Percentiles rank a stretch among this genome's conserved stretches.
phyloP scores from a whole-genome alignment of 2,113 vertebrate genomes.

The Cricetomys ansorgei region DNA sequence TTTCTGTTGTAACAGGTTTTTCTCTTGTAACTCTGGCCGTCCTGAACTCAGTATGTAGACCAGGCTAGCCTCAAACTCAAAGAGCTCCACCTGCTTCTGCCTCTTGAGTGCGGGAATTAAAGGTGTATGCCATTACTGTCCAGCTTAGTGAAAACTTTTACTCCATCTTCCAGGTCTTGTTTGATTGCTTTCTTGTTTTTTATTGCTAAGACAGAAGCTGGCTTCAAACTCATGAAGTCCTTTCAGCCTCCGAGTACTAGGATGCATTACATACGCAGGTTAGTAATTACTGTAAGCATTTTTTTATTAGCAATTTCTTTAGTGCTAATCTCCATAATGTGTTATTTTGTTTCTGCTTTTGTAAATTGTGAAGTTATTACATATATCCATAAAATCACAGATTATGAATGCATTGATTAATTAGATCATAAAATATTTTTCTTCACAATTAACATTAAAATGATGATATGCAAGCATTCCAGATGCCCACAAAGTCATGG shows the following conservation, averaged over 20 bases:
- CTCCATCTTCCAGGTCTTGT: neutral
- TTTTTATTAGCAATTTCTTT: neutral
- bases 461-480: neutral
- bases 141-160: neutral
- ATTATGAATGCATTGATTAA: neutral
- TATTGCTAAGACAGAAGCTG: neutral
- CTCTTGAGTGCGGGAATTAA: too few species aligned
- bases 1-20: too few species aligned
- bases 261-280: neutral
- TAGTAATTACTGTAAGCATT: neutral
- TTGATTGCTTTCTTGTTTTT: neutral
- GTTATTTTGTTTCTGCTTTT: neutral
- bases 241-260: neutral
- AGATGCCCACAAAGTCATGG: neutral
- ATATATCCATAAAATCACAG: neutral
- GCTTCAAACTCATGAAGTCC: neutral
- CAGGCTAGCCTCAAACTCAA: too few species aligned
- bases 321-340: neutral
- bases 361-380: neutral
- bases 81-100: too few species aligned
- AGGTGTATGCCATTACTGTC: too few species aligned
- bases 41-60: too few species aligned
- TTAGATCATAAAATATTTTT: neutral
- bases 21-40: too few species aligned
- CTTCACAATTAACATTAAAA: neutral